Evolutionary conservation across 2,797 vertebrate species (phyloP), one percentile per base, ranked within the genome.

Genomic region (Sebastes elongatus): DNA sequence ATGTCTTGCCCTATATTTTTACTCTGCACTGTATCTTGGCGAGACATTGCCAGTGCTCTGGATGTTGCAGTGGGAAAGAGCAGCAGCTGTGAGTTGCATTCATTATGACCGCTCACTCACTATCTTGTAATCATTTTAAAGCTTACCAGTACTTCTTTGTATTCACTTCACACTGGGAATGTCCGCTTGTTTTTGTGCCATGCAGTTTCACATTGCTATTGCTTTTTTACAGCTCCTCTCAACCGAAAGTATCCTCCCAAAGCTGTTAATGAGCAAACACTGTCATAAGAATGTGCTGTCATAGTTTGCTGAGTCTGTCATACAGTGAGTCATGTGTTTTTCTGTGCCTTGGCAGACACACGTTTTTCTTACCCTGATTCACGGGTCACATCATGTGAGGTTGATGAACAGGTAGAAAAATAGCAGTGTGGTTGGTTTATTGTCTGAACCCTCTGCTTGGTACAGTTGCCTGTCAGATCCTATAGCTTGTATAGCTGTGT

Each of bases 1-100:
- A 91, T 81, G 70, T 35, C 62, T 62, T 89, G 82, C 6, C 78
- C 89, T 81, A 89, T 86, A 90, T 92, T 90, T 84, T 81, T 69
- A 76, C 75, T 60, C 59, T 77, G 68, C 64, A 60, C 71, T 49
- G 35, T 75, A 27, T 71, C 57, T 72, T 67, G 42, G n/a, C 55
- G 35, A 71, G 30, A 33, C 59, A 7, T 33, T 53, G 14, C 27
- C 52, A 55, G 28, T 52, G 11, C 71, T 67, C 65, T 85, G 69
- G 80, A 63, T 86, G 80, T 53, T 78, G 25, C 63, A 70, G 52
- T 71, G 64, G 33, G 46, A 78, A 74, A 6, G 10, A 84, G 52
- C 55, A 71, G 64, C 62, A 57, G 56, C 60, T 80, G 6, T 33
- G 18, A 23, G 33, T 28, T 33, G 33, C 59, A 33, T 60, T 75